These are phyloP conservation scores for Cydia splendana DNA, from an alignment of 1,140 invertebrate genomes.

Conservation along the genomic window DNA sequence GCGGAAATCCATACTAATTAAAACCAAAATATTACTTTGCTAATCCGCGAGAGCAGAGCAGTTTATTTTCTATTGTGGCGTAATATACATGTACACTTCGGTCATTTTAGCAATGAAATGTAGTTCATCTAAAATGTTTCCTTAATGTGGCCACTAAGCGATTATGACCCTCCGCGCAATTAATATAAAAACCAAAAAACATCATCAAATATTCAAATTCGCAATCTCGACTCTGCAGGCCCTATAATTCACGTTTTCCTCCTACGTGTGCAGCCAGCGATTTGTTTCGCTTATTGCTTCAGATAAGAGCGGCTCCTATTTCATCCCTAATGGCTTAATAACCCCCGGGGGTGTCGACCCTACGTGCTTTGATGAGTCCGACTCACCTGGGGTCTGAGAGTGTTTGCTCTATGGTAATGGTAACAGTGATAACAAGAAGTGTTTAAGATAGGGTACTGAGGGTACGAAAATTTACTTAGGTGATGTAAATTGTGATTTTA, in stretches of 20 bases:
- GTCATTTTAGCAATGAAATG: background rate
- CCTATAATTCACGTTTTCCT: slow-evolving; percentile 21
- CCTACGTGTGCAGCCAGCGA: slow-evolving; percentile 38
- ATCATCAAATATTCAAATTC: slow-evolving; percentile 21
- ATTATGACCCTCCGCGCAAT: background rate
- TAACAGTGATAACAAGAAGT: background rate
- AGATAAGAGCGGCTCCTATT: slow-evolving; percentile 57
- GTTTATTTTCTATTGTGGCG: background rate
- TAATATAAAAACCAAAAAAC: slow-evolving; percentile 8
- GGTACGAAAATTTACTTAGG: background rate
- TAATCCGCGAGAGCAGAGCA: too few species aligned
- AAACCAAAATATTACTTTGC: too few species aligned
- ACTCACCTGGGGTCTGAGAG: slow-evolving; percentile 12
- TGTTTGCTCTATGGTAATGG: background rate
- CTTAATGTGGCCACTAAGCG: background rate
- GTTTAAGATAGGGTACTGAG: background rate
- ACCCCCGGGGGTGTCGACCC: slow-evolving; percentile 44
- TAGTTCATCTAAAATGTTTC: background rate
- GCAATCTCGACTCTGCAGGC: background rate
- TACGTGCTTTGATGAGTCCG: slow-evolving; percentile 23
- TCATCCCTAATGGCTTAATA: slow-evolving; percentile 65
- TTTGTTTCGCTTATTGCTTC: slow-evolving; percentile 56
- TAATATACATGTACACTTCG: background rate
- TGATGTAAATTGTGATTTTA: background rate
- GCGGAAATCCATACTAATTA: too few species aligned